phyloP scores from a whole-genome alignment of 1,140 invertebrate genomes.

The Neodiprion pinetum region DNA sequence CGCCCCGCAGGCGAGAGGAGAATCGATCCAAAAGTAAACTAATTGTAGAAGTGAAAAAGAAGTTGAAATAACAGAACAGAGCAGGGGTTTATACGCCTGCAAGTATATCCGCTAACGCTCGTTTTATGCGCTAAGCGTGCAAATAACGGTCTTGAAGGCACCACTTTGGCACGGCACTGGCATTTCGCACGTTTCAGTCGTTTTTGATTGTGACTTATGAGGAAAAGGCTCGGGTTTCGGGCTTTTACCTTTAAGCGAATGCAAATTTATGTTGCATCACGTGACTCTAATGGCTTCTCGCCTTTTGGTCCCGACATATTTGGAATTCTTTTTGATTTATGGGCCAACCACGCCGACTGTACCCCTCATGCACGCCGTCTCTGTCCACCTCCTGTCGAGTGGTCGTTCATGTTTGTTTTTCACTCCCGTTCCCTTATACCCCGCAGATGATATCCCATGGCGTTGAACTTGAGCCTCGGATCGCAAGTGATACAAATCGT shows the following conservation, averaged over 20 bases:
- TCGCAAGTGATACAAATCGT: too few relatives aligned
- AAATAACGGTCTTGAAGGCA: neutral
- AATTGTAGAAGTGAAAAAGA: neutral
- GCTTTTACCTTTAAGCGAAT: neutral
- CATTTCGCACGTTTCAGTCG: constrained; percentile 2
- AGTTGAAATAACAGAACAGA: neutral
- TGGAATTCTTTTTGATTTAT: constrained; percentile 8
- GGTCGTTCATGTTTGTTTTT: too few relatives aligned
- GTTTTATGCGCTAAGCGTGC: constrained; percentile 4
- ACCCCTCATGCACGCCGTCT: neutral
- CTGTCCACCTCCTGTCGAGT: neutral
- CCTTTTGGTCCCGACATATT: neutral
- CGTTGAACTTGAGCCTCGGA: too few relatives aligned
- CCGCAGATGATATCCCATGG: too few relatives aligned
- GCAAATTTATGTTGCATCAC: constrained; percentile 7
- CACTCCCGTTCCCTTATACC: too few relatives aligned
- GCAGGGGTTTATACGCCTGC: neutral
- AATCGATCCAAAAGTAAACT: neutral
- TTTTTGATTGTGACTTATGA: constrained; percentile 5
- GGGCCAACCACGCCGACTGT: neutral
- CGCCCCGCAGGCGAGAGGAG: neutral
- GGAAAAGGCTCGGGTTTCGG: neutral
- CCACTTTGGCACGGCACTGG: neutral
- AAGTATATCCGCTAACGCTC: neutral
- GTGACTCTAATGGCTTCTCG: neutral